Evolutionary conservation across 2,888 invertebrate species (phyloP).

Genomic region (Seira musarum): DNA sequence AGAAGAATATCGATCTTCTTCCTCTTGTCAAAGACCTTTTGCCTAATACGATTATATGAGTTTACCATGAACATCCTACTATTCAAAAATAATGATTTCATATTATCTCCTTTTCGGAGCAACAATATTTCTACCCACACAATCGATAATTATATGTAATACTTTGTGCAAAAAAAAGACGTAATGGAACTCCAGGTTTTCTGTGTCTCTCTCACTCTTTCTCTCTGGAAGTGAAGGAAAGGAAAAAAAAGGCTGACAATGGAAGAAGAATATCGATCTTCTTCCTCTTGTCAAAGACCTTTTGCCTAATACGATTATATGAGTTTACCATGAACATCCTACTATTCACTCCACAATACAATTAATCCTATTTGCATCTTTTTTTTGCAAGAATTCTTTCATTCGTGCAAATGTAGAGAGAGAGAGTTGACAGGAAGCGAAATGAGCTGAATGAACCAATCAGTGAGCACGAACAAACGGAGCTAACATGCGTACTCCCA

Average conservation of each 20-base stretch:
- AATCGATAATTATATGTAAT: constrained; percentile 40
- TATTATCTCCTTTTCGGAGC: not conserved
- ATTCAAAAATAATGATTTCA: not conserved
- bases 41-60: constrained; percentile 10
- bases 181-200: no score
- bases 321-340: not conserved
- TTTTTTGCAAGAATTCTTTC: constrained; percentile 10
- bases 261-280: not conserved
- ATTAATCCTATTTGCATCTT: constrained; percentile 46
- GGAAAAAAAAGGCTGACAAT: not conserved
- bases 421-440: not conserved
- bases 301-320: constrained; percentile 15
- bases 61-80: not conserved
- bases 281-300: not conserved
- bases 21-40: constrained; percentile 2
- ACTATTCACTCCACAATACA: not conserved
- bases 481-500: constrained; percentile 41
- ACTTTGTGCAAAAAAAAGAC: not conserved
- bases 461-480: constrained; percentile 11
- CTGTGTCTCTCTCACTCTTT: no score
- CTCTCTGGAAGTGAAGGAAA: not conserved
- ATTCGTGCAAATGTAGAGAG: not conserved
- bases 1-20: not conserved
- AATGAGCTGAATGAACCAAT: constrained; percentile 33
- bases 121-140: no score